phyloP scores from a whole-genome alignment of 1,140 invertebrate species.

The Pseudomyrmex cubaensis region DNA sequence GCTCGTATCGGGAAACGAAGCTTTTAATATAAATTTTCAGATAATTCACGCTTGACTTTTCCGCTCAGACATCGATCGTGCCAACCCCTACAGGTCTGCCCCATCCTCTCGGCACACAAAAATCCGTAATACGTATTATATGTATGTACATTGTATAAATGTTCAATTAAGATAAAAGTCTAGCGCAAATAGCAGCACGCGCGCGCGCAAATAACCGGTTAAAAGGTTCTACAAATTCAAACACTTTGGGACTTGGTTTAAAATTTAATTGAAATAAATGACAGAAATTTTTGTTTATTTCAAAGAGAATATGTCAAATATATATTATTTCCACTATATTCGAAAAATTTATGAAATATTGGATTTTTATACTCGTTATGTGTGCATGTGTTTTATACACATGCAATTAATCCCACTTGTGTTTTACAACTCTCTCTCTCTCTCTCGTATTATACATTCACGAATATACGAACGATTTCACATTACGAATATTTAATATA shows the following conservation, averaged over 20 bases:
- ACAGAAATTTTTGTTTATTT: neutral
- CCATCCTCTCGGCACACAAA: neutral
- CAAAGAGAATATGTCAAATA: neutral
- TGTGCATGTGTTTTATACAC: neutral
- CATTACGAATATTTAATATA: constrained; percentile 27
- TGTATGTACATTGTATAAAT: neutral
- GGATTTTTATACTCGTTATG: constrained; percentile 30
- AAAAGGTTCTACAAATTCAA: constrained; percentile 3
- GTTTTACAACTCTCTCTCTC: no score
- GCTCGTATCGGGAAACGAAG: constrained; percentile 10
- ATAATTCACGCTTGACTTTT: constrained; percentile 48
- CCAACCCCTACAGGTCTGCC: neutral
- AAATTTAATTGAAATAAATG: neutral
- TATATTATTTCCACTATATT: neutral
- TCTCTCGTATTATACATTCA: neutral
- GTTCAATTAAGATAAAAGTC: neutral
- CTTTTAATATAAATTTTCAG: constrained; percentile 53
- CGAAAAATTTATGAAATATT: constrained; percentile 11
- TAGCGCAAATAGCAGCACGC: no score
- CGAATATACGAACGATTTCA: constrained; percentile 2
- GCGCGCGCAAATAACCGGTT: neutral
- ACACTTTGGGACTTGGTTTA: neutral
- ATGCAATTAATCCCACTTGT: no score
- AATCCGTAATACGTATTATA: neutral
- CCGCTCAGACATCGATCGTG: constrained; percentile 30